Conservation (phyloP, 2,113 vertebrate genomes). For the Chrysemys picta region DNA sequence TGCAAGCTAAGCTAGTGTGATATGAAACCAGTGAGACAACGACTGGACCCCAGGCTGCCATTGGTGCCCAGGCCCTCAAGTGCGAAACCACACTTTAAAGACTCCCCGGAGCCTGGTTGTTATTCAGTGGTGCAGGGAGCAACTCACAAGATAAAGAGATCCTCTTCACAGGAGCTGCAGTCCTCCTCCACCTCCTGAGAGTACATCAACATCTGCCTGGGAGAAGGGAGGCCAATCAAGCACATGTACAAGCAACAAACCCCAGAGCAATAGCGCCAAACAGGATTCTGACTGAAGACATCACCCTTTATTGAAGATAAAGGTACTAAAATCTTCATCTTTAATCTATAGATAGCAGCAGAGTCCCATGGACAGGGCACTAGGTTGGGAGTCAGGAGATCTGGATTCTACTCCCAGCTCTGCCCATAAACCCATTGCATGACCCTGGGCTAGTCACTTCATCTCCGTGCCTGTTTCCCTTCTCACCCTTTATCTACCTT, state of each 20-base stretch:
- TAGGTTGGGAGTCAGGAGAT: background rate
- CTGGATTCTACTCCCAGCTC: background rate
- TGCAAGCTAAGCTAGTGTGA: background rate
- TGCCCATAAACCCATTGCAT: background rate
- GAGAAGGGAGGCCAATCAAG: constrained; percentile 25
- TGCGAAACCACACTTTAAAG: background rate
- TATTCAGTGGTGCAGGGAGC: background rate
- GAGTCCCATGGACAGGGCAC: background rate
- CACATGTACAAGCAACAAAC: background rate
- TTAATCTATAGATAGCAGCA: background rate
- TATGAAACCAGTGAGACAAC: background rate
- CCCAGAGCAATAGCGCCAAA: background rate
- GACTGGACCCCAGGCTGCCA: background rate
- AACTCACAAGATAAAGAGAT: constrained; percentile 98
- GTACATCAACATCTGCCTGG: constrained; percentile 95
- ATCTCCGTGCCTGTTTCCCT: background rate
- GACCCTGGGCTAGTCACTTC: background rate
- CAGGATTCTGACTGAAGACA: background rate
- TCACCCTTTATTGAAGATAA: background rate
- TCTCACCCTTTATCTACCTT: background rate
- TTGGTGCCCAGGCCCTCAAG: background rate
- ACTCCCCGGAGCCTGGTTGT: background rate
- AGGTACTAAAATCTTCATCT: background rate
- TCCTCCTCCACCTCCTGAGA: constrained; percentile 95
- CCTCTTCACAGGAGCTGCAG: constrained; percentile 93